Evolutionary conservation across 1,140 invertebrate species (phyloP).

Genomic region (Cyrtorhinus lividipennis): DNA sequence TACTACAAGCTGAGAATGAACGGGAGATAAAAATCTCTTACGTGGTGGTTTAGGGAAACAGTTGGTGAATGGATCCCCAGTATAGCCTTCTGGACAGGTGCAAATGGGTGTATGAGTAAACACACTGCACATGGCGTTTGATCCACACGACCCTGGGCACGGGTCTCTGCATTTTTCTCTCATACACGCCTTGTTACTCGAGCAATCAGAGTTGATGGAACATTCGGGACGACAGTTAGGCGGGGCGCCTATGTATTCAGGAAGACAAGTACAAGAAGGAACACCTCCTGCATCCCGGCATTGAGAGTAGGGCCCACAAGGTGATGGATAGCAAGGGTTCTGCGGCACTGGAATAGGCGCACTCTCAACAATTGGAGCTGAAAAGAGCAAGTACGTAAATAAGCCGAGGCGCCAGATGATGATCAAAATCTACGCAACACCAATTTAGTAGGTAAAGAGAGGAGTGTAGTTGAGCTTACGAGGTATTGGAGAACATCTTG

Average conservation of each 20-base stretch:
- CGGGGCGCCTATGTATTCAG: constrained; percentile 52
- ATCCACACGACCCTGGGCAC: constrained; percentile 59
- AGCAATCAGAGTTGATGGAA: constrained; percentile 51
- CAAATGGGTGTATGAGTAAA: constrained; percentile 41
- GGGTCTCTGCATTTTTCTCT: constrained; percentile 60
- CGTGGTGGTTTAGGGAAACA: constrained; percentile 34
- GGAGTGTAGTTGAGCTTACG: constrained; percentile 29
- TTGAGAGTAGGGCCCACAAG: constrained; percentile 41
- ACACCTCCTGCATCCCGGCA: constrained; percentile 43
- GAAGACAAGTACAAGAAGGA: constrained; percentile 50
- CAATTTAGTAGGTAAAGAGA: too few species aligned
- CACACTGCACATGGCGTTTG: constrained; percentile 36
- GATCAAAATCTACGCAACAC: too few species aligned
- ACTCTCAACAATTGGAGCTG: constrained; percentile 17
- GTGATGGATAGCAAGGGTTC: constrained; percentile 33
- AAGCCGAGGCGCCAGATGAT: too few species aligned
- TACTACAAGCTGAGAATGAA: too few species aligned
- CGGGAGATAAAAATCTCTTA: too few species aligned
- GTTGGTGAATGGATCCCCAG: constrained; percentile 40
- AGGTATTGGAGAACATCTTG: constrained; percentile 28
- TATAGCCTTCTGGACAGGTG: constrained; percentile 37
- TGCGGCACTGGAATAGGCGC: constrained; percentile 18
- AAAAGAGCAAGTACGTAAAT: too few species aligned
- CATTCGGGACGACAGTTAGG: constrained; percentile 61
- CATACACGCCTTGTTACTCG: constrained; percentile 47